Conservation (phyloP, 1,140 invertebrate species). For the Apis mellifera region Amel_HAv3.1 CM009931.2:3532001-3532500, state of each 20-base stretch:
- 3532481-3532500: neutral
- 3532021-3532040: neutral
- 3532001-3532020: too few species aligned
- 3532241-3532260: too few species aligned
- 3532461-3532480: neutral
- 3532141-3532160: slow-evolving; percentile 1
- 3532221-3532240: neutral
- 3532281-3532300: slow-evolving; percentile 21
- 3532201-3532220: slow-evolving; percentile 2
- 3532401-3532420: neutral
- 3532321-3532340: slow-evolving; percentile 8
- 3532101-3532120: neutral
- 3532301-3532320: neutral
- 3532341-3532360: slow-evolving; percentile 7
- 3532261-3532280: slow-evolving; percentile 14
- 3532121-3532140: slow-evolving; percentile 26
- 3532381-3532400: neutral
- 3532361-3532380: neutral
- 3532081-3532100: neutral
- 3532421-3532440: neutral
- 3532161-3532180: neutral
- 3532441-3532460: neutral
- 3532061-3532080: neutral
- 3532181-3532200: neutral
- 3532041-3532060: neutral